Percentiles rank a stretch among this genome's conserved stretches.
Conservation (phyloP, 2,113 vertebrate species). For the Perccottus glenii region DNA sequence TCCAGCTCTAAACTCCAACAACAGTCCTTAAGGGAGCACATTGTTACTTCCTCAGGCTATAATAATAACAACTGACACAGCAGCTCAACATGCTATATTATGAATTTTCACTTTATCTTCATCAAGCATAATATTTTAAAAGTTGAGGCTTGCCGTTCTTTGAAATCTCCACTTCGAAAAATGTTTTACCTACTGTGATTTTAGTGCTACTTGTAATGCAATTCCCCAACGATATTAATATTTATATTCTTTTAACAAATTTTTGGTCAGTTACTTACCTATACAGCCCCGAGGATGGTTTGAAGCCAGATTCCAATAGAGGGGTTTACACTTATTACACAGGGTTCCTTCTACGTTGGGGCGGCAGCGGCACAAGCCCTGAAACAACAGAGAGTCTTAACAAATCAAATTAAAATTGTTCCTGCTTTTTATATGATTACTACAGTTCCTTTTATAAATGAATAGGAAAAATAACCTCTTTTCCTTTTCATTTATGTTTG, state of each 20-base stretch:
- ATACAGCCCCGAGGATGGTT: conserved; percentile 84
- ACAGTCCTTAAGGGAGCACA: neutral
- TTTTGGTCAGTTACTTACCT: conserved; percentile 70
- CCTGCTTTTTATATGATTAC: neutral
- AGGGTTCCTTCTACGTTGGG: conserved; percentile 80
- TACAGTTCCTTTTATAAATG: conserved; percentile 15
- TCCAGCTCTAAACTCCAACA: too few relatives aligned
- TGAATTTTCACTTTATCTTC: too few relatives aligned
- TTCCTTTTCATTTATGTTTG: conserved; percentile 59
- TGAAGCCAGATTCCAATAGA: conserved; percentile 88
- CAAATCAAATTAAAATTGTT: conserved; percentile 9
- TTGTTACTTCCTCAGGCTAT: neutral
- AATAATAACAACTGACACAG: neutral
- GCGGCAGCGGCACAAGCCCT: conserved; percentile 88
- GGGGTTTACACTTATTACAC: conserved; percentile 87
- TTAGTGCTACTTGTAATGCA: too few relatives aligned
- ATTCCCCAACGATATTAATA: too few relatives aligned
- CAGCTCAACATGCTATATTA: neutral
- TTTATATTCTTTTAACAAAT: too few relatives aligned
- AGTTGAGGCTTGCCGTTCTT: too few relatives aligned
- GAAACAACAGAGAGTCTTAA: conserved; percentile 38
- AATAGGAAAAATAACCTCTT: conserved; percentile 31
- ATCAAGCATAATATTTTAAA: too few relatives aligned
- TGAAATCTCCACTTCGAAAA: too few relatives aligned
- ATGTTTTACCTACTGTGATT: too few relatives aligned